Evolutionary conservation across 2,113 vertebrate species (phyloP), one percentile per base, ranked within the genome.

Genomic region (Heterotis niloticus): DNA sequence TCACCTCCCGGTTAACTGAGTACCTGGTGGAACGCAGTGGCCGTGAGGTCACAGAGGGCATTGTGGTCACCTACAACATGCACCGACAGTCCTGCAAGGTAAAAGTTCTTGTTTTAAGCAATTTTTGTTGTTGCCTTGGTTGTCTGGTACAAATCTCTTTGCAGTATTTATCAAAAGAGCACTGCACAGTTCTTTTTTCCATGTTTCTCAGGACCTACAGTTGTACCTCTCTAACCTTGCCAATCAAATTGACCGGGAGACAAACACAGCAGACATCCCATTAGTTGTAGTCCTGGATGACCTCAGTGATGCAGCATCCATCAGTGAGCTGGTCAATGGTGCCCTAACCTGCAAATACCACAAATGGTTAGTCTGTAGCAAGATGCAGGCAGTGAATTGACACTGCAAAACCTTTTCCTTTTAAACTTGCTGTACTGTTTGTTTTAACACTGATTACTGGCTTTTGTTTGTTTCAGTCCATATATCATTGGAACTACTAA

Each of bases 321-420:
- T 98, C 90, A 99, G 97, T 0, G 97, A 99, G 83, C 94, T 99
- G 0, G 95, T 99, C 80, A 99, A 98, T 0, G 96, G 96, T 0
- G 98, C 98, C 0, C 94, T 99, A 70, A 99, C 96, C 78, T 99
- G 98, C 95, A 99, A 99, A 92, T 98, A 99, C 84, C 98, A 99
- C 88, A 98, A 98, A 95, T 98, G 97, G 98, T 99, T 87, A 94
- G 84, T 29, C 17, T 20, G 11, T 12, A 75, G 10, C 28, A 62
- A 60, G 24, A 75, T 60, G 14, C 4, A 59, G 56, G 60, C 17
- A 62, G 56, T 23, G 12, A 17, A 20, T 44, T 7, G 56, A 62
- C 56, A 59, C 34, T 56, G 18, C 23, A 23, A 60, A 44, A 26
- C 10, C 12, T 29, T 34, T 75, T 75, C 9, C 23, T 17, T 34